These are phyloP conservation scores for Sebastes fasciatus DNA, from an alignment of 2,113 vertebrate genomes.

Conservation along the genomic window DNA sequence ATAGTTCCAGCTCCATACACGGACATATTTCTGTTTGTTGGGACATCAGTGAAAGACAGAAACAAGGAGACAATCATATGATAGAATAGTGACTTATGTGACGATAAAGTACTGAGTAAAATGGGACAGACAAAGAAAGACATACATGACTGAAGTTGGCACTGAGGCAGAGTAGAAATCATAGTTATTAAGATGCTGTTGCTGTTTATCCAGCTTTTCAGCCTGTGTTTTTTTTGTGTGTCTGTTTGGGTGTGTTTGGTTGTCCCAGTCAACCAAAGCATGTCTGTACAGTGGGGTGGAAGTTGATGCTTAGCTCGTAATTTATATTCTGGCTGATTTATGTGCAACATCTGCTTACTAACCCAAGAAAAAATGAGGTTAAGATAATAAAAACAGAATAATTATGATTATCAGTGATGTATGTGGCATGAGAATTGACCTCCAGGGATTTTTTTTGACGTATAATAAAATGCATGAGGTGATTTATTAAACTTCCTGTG, in stretches of 20 bases:
- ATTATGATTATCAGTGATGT: not conserved
- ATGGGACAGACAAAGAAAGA: conserved; percentile 1
- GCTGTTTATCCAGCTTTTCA: conserved; percentile 30
- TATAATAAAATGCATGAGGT: not conserved
- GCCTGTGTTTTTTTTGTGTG: conserved; percentile 24
- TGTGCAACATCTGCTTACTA: conserved; percentile 1
- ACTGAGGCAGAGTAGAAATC: not conserved
- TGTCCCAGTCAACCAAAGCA: conserved; percentile 23
- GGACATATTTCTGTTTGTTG: conserved; percentile 9
- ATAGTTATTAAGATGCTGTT: conserved; percentile 14
- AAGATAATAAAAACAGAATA: not conserved
- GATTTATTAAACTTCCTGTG: not conserved
- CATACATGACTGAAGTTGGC: not conserved
- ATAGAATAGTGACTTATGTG: not conserved
- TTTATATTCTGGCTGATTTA: conserved; percentile 31
- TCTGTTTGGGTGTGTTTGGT: conserved; percentile 49
- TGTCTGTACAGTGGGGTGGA: conserved; percentile 22
- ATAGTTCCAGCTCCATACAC: not conserved
- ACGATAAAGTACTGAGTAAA: not conserved
- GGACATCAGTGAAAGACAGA: not conserved
- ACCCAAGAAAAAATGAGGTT: not conserved
- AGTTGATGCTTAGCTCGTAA: conserved; percentile 30
- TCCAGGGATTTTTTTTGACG: not conserved
- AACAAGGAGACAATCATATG: not conserved
- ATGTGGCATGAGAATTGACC: not conserved